Percentiles rank a stretch among this genome's conserved stretches.
Conservation (phyloP, 2,797 vertebrate species). For the Enteromius afrohamiltoni region DNA sequence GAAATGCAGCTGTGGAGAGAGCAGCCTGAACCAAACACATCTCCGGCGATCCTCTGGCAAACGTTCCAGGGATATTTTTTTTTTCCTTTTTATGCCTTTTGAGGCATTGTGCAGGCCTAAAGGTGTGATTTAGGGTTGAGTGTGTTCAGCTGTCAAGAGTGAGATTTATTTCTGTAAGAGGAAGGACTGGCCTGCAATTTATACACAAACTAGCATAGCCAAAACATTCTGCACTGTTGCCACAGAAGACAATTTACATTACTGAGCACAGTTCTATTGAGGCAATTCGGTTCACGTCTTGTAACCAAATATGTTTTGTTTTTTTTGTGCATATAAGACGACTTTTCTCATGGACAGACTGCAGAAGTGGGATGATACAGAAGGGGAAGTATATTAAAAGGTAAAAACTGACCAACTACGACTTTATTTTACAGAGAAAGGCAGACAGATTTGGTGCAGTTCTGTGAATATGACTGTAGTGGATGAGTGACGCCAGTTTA, state of each 20-base stretch:
- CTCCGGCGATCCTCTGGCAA: conserved; percentile 59
- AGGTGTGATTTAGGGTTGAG: conserved; percentile 29
- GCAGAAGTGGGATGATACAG: background rate
- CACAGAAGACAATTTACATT: background rate
- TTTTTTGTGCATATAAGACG: background rate
- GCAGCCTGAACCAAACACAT: conserved; percentile 61
- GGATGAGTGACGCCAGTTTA: background rate
- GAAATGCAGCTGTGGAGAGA: conserved; percentile 63
- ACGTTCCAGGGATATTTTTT: conserved; percentile 45
- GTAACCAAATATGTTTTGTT: background rate
- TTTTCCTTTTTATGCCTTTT: conserved; percentile 72
- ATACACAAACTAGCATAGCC: background rate
- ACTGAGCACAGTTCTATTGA: background rate
- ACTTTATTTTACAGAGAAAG: background rate
- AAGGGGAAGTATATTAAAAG: background rate
- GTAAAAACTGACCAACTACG: background rate
- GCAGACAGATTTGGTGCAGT: background rate
- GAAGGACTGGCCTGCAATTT: conserved; percentile 13
- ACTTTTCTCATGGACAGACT: background rate
- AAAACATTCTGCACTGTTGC: background rate
- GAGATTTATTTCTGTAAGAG: conserved; percentile 54
- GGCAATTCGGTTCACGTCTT: background rate
- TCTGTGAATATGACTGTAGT: background rate
- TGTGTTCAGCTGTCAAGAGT: background rate
- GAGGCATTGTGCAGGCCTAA: conserved; percentile 57